A percentile compares a stretch with the other conserved stretches of the same genome.
These are phyloP conservation scores for Amphibalanus amphitrite DNA, from an alignment of 1,140 invertebrate genomes.

Conservation along the genomic window DNA sequence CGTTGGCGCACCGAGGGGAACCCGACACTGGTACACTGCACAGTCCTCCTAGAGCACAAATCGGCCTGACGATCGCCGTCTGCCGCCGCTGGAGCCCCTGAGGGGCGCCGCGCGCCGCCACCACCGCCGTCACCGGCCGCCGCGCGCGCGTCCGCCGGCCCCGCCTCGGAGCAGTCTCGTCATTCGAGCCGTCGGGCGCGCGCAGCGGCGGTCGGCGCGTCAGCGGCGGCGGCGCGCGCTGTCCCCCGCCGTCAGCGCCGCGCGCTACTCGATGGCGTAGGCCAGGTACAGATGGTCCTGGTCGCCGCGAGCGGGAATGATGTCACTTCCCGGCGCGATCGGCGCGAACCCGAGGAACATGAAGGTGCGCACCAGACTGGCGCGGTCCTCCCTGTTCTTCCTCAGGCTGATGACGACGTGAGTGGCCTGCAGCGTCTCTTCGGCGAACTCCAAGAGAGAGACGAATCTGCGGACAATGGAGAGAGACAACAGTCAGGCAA, in stretches of 20 bases:
- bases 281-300: background rate
- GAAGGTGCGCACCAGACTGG: constrained; percentile 75
- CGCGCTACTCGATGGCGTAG: background rate
- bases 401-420: constrained; percentile 64
- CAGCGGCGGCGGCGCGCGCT: no score
- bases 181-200: background rate
- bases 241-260: background rate
- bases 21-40: background rate
- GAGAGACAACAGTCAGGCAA: no score
- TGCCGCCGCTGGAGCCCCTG: background rate
- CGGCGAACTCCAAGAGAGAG: constrained; percentile 82
- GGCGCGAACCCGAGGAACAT: constrained; percentile 88
- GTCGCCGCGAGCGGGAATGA: background rate
- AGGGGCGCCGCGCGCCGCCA: no score
- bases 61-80: no score
- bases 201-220: no score
- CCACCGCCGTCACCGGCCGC: no score
- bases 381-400: constrained; percentile 65
- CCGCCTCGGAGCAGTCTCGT: background rate
- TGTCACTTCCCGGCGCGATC: constrained; percentile 44
- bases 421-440: constrained; percentile 69
- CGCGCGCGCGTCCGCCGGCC: no score
- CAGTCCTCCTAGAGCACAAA: background rate
- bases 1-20: constrained; percentile 1
- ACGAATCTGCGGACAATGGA: constrained; percentile 43